Conservation (phyloP, 2,888 invertebrate species). For the Drosophila cognata region DNA sequence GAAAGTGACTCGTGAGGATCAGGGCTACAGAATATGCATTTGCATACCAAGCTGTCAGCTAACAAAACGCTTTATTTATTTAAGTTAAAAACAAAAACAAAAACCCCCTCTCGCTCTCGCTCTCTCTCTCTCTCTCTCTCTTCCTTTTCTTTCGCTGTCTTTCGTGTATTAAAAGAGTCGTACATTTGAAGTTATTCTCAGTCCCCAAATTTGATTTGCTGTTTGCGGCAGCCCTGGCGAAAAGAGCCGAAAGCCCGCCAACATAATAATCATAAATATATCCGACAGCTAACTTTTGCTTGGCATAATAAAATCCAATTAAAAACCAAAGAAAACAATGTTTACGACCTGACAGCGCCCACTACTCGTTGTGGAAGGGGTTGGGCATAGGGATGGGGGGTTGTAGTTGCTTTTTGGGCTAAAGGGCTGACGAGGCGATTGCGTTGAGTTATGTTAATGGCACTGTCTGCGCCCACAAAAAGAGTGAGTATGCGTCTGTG, state of each 20-base stretch:
- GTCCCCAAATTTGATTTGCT: constrained; percentile 7
- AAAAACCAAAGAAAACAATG: constrained; percentile 81
- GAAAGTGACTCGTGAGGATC: constrained; percentile 30
- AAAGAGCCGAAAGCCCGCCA: constrained; percentile 67
- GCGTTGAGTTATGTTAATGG: constrained; percentile 75
- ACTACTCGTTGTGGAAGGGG: constrained; percentile 3
- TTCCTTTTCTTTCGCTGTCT: background rate
- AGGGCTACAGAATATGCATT: constrained; percentile 39
- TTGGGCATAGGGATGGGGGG: constrained; percentile 7
- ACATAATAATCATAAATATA: constrained; percentile 84
- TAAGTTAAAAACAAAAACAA: background rate
- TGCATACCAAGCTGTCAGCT: background rate
- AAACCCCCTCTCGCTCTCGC: background rate
- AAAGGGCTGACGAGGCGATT: constrained; percentile 59
- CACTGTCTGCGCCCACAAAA: constrained; percentile 73
- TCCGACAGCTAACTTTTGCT: constrained; percentile 73
- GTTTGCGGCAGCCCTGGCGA: constrained; percentile 61
- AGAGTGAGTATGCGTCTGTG: constrained; percentile 16
- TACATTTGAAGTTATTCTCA: background rate
- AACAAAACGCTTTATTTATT: background rate
- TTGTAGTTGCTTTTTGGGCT: constrained; percentile 17
- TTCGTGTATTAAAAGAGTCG: background rate
- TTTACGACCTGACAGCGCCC: constrained; percentile 73
- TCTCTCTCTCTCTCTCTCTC: background rate
- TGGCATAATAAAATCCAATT: constrained; percentile 81